Conservation (phyloP, 2,797 vertebrate genomes). For the Syndactyla subalaris region DNA sequence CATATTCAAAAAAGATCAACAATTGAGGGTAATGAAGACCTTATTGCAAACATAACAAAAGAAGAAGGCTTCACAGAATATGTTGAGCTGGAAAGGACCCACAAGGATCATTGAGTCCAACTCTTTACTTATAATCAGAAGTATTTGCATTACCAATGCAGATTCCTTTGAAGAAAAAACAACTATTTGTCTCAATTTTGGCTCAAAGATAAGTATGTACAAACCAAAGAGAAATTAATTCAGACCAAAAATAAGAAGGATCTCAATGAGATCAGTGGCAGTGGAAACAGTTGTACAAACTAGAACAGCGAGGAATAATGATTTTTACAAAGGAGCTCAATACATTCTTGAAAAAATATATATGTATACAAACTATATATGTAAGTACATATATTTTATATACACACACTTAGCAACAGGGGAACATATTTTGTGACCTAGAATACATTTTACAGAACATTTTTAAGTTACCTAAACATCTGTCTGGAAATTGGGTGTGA, state of each 20-base stretch:
- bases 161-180: neutral
- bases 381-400: neutral
- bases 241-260: neutral
- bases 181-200: neutral
- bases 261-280: neutral
- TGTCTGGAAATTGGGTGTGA: neutral
- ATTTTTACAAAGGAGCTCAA: neutral
- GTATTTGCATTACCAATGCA: neutral
- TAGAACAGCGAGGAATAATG: accelerated
- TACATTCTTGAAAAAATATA: neutral
- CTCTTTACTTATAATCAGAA: neutral
- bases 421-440: neutral
- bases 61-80: neutral
- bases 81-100: neutral
- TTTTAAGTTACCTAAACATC: neutral
- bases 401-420: neutral
- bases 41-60: neutral
- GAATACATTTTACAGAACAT: neutral
- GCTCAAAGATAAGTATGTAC: neutral
- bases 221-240: neutral
- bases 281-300: neutral
- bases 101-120: neutral
- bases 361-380: neutral
- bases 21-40: neutral
- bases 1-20: neutral